phyloP scores from a whole-genome alignment of 2,113 vertebrate genomes.

The Benthochromis sp. region DNA sequence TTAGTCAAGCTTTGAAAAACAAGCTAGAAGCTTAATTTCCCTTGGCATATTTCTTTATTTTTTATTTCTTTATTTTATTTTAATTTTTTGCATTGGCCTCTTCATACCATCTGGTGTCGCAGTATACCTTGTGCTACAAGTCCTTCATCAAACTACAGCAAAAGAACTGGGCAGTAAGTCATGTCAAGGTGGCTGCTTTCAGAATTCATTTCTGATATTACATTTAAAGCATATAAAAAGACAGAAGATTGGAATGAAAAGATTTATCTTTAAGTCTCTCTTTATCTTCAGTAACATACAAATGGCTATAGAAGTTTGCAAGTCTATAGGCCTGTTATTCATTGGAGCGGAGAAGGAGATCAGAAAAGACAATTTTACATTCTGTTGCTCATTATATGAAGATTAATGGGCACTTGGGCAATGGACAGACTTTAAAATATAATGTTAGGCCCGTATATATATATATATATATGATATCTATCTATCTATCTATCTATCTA shows the following conservation, averaged over 20 bases:
- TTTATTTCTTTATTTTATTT: background rate
- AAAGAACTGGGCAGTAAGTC: background rate
- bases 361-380: background rate
- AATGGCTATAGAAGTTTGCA: background rate
- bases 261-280: background rate
- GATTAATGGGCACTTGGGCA: background rate
- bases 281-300: background rate
- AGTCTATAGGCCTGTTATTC: background rate
- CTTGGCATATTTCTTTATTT: background rate
- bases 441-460: background rate
- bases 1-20: slow-evolving; percentile 54
- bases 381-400: background rate
- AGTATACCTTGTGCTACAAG: background rate
- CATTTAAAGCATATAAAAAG: background rate
- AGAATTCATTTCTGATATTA: background rate
- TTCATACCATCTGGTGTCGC: slow-evolving; percentile 12
- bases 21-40: slow-evolving; percentile 38
- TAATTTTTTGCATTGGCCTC: background rate
- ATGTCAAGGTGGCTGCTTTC: background rate
- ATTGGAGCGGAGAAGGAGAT: background rate
- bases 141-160: background rate
- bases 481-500: no score
- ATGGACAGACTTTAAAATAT: background rate
- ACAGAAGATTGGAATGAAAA: background rate
- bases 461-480: background rate